Percentiles rank a stretch among this genome's conserved stretches.
Conservation (phyloP, 2,113 vertebrate genomes). For the Neomonachus schauinslandi region DNA sequence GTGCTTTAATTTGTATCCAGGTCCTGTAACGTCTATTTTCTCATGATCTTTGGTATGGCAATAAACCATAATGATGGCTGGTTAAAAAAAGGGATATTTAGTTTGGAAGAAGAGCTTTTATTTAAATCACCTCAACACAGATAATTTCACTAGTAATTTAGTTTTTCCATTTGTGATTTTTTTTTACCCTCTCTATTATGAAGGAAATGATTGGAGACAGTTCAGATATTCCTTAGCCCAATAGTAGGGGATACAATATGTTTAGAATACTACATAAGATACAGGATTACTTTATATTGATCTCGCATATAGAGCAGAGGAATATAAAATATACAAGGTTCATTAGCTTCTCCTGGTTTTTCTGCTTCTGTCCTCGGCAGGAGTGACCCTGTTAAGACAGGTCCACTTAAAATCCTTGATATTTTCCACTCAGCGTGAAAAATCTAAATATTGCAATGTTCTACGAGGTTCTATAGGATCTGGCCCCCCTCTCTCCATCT, state of each 20-base stretch:
- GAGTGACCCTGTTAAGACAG: neutral
- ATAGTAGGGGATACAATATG: neutral
- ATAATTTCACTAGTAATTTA: constrained; percentile 17
- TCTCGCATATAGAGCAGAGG: neutral
- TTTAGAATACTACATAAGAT: neutral
- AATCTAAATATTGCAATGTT: neutral
- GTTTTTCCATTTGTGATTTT: neutral
- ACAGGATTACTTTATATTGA: neutral
- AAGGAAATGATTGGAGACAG: neutral
- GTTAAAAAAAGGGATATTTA: constrained; percentile 7
- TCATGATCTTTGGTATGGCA: neutral
- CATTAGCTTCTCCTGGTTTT: neutral
- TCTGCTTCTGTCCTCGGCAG: neutral
- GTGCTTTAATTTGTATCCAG: neutral
- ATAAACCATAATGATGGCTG: neutral
- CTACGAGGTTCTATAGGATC: neutral
- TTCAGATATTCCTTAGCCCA: neutral
- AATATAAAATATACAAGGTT: neutral
- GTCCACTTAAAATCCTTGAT: neutral
- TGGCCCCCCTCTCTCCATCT: neutral
- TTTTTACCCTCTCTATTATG: neutral
- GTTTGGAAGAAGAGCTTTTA: neutral
- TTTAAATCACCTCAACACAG: neutral
- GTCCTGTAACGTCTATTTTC: neutral
- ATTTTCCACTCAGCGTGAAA: neutral